Evolutionary conservation across 2,797 vertebrate genomes (phyloP).

Genomic region (Poeciliopsis gracilis): DNA sequence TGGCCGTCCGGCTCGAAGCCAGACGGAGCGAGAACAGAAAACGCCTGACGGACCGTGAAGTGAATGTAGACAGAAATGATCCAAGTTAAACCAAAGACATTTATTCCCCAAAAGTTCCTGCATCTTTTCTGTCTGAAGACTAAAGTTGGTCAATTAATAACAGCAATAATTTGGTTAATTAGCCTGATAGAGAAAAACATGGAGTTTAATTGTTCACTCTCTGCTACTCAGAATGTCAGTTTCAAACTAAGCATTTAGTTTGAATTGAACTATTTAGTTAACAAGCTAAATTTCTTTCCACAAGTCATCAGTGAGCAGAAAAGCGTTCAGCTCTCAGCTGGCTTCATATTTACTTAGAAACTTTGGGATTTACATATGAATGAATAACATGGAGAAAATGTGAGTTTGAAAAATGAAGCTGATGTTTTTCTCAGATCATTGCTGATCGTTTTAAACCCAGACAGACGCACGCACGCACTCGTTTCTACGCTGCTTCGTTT

Average conservation of each 20-base stretch:
- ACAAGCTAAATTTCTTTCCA: neutral
- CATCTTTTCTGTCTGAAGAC: conserved; percentile 11
- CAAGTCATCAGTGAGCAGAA: neutral
- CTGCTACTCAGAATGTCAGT: neutral
- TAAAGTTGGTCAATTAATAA: neutral
- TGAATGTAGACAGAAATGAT: conserved; percentile 67
- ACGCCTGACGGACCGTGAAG: conserved; percentile 56
- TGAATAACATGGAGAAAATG: no score
- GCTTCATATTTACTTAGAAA: no score
- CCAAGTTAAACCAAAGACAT: conserved; percentile 52
- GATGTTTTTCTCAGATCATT: no score
- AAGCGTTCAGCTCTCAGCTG: neutral
- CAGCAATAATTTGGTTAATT: neutral
- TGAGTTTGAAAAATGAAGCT: no score
- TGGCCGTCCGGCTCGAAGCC: conserved; percentile 60
- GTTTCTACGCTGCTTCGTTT: conserved; percentile 57
- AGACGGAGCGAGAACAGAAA: conserved; percentile 59
- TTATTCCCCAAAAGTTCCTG: conserved; percentile 5
- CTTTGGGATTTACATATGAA: no score
- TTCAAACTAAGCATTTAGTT: neutral
- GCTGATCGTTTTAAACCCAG: neutral
- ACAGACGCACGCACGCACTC: conserved; percentile 32
- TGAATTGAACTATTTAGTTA: neutral
- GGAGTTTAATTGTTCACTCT: neutral
- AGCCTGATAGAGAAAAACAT: neutral